Conservation (phyloP, 1,140 invertebrate genomes). For the Arion vulgaris region DNA sequence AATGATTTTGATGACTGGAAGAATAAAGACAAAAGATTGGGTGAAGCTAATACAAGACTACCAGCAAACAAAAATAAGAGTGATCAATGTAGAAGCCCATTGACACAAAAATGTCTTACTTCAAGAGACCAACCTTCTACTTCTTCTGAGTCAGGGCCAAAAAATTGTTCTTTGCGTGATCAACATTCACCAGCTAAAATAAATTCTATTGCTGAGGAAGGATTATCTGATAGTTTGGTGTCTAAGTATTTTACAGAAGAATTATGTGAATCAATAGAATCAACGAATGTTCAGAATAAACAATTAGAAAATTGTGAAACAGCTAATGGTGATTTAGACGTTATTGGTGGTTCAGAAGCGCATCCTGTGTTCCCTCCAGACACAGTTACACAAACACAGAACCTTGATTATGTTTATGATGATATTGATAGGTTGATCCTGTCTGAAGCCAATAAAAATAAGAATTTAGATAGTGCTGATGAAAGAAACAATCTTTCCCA, state of each 20-base stretch:
- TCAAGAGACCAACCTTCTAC: not conserved
- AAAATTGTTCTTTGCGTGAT: not conserved
- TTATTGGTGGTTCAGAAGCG: not conserved
- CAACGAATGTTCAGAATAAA: not conserved
- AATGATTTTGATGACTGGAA: not conserved
- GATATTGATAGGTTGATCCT: not conserved
- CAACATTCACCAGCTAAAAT: not conserved
- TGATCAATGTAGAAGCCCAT: not conserved
- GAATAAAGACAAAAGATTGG: not conserved
- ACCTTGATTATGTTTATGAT: not conserved
- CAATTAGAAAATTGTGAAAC: not conserved
- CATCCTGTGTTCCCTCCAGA: not conserved
- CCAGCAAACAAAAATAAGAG: too few species aligned
- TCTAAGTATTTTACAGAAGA: not conserved
- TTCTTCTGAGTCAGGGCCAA: not conserved
- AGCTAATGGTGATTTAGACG: not conserved
- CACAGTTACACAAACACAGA: not conserved
- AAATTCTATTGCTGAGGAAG: not conserved
- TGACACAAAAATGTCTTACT: not conserved
- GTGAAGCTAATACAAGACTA: too few species aligned
- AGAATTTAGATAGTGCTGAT: not conserved
- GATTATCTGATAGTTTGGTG: not conserved
- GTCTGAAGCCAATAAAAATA: not conserved
- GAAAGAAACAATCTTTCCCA: not conserved
- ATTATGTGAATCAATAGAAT: not conserved